Percentiles rank a stretch among this genome's conserved stretches.
These are phyloP conservation scores for Hyaena hyaena DNA, from an alignment of 2,113 vertebrate species.

Conservation along the genomic window DNA sequence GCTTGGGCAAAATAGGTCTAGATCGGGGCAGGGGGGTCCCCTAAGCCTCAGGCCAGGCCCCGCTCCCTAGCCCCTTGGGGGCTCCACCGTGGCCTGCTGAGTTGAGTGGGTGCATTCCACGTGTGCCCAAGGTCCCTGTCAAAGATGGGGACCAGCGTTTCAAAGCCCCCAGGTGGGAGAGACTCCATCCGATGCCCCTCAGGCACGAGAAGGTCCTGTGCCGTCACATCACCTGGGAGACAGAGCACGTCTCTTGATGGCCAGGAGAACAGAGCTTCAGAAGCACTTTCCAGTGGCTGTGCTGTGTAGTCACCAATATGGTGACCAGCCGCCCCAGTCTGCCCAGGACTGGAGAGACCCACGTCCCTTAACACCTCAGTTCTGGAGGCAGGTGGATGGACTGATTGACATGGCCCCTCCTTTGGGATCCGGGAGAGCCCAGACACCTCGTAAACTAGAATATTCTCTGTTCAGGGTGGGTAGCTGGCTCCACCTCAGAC, in stretches of 20 bases:
- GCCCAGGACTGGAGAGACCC: background rate
- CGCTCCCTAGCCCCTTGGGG: background rate
- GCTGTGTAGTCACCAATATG: fast-evolving
- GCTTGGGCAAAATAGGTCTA: background rate
- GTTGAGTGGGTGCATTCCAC: fast-evolving
- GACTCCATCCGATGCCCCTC: background rate
- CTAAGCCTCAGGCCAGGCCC: background rate
- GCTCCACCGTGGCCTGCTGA: background rate
- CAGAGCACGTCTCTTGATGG: background rate
- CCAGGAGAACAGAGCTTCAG: fast-evolving
- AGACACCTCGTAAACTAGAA: background rate
- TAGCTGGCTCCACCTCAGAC: background rate
- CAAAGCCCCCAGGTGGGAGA: background rate
- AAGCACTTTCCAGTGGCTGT: no score
- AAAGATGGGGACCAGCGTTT: background rate
- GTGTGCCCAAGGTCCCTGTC: background rate
- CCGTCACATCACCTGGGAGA: background rate
- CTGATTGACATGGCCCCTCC: background rate
- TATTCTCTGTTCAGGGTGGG: background rate
- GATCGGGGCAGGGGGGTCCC: background rate
- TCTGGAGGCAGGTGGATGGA: background rate
- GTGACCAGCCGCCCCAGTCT: background rate
- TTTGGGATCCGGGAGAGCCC: background rate
- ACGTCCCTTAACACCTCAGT: background rate
- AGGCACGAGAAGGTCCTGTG: fast-evolving